Evolutionary conservation across 2,888 invertebrate species (phyloP).

Genomic region (Acleris literana): DNA sequence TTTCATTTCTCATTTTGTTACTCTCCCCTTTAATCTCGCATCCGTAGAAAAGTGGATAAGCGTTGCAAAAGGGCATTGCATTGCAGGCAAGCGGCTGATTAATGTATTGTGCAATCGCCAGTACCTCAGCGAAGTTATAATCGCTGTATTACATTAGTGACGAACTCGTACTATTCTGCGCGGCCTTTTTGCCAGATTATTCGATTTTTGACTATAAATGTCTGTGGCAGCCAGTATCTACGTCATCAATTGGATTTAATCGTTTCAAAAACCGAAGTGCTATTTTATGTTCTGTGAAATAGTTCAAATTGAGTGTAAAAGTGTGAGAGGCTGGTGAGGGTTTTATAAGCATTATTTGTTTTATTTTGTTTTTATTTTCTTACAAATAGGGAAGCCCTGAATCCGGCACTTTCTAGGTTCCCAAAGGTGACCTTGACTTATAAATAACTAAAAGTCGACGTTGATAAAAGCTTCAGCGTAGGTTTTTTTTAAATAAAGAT

Average conservation of each 20-base stretch:
- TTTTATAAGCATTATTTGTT: too few species aligned
- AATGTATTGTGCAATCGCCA: slow-evolving; percentile 66
- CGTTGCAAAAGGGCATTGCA: slow-evolving; percentile 80
- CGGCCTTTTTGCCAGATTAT: slow-evolving; percentile 13
- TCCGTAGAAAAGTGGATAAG: slow-evolving; percentile 82
- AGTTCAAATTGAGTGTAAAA: too few species aligned
- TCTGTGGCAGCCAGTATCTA: background rate
- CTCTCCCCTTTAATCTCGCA: slow-evolving; percentile 82
- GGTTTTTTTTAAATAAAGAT: too few species aligned
- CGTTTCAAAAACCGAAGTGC: too few species aligned
- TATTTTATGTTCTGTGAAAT: too few species aligned
- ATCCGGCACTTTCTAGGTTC: too few species aligned
- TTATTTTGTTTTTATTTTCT: too few species aligned
- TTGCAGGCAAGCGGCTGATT: slow-evolving; percentile 76
- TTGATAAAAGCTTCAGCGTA: too few species aligned
- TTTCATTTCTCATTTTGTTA: slow-evolving; percentile 84
- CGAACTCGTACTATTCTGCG: background rate
- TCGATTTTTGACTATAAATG: background rate
- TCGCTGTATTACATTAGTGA: slow-evolving; percentile 23
- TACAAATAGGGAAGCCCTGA: too few species aligned
- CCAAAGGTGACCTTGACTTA: too few species aligned
- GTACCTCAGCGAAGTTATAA: slow-evolving; percentile 11
- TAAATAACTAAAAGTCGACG: too few species aligned
- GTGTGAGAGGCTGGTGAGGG: too few species aligned
- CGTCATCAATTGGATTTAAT: background rate